Percentiles rank a stretch among this genome's conserved stretches.
Evolutionary conservation across 2,797 vertebrate species (phyloP).

Genomic region (Rachycentron canadum): DNA sequence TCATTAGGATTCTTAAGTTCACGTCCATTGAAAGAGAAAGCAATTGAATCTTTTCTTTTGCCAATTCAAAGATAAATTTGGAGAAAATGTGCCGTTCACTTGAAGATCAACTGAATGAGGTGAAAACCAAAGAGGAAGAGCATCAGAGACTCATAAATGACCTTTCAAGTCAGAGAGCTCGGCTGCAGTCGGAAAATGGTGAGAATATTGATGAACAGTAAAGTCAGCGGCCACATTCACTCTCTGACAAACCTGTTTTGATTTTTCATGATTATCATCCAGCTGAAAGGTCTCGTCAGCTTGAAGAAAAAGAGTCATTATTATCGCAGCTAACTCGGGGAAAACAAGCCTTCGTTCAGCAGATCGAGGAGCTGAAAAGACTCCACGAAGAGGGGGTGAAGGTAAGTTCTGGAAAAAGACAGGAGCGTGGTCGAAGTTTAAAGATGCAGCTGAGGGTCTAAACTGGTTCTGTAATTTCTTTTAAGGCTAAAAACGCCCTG

Average conservation of each 20-base stretch:
- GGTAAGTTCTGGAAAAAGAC: slow-evolving; percentile 21
- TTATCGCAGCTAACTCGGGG: slow-evolving; percentile 83
- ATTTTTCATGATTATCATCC: background rate
- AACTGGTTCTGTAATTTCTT: background rate
- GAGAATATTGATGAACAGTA: slow-evolving; percentile 29
- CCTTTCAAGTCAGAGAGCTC: slow-evolving; percentile 80
- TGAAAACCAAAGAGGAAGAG: slow-evolving; percentile 88
- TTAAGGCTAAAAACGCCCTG: slow-evolving; percentile 83
- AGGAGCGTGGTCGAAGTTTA: fast-evolving
- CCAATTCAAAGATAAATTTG: slow-evolving; percentile 79
- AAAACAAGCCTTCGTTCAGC: slow-evolving; percentile 81
- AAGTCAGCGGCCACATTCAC: background rate
- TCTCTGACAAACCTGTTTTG: fast-evolving
- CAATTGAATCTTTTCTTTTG: background rate
- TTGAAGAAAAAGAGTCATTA: slow-evolving; percentile 84
- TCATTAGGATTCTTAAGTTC: background rate
- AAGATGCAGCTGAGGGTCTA: background rate
- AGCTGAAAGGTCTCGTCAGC: slow-evolving; percentile 81
- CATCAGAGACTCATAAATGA: slow-evolving; percentile 82
- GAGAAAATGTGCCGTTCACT: slow-evolving; percentile 88
- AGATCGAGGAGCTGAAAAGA: slow-evolving; percentile 86
- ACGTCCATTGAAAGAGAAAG: no score
- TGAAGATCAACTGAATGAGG: slow-evolving; percentile 89
- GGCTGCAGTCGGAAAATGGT: slow-evolving; percentile 86
- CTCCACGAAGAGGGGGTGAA: slow-evolving; percentile 76